A percentile compares a stretch with the other conserved stretches of the same genome.
Conservation (phyloP, 2,888 invertebrate genomes). For the Hypercompe scribonia region DNA sequence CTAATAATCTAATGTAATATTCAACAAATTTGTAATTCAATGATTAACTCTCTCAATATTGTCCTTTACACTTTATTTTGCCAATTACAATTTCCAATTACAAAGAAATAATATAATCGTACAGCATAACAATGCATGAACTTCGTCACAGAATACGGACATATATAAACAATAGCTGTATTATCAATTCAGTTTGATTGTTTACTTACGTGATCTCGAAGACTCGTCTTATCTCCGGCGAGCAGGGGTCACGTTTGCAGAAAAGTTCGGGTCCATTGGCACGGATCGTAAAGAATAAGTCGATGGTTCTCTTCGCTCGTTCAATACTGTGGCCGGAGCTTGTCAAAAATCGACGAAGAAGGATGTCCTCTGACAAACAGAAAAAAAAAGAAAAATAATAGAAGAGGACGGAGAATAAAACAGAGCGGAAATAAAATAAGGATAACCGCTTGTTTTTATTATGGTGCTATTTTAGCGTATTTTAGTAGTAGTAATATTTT, state of each 20-base stretch:
- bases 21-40: no score
- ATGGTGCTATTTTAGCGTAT: no score
- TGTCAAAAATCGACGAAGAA: slow-evolving; percentile 85
- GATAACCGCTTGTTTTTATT: no score
- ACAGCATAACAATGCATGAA: neutral
- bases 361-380: slow-evolving; percentile 84
- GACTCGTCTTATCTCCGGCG: slow-evolving; percentile 82
- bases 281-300: slow-evolving; percentile 86
- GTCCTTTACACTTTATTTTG: no score
- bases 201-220: slow-evolving; percentile 85
- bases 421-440: no score
- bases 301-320: slow-evolving; percentile 85
- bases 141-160: neutral
- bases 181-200: neutral
- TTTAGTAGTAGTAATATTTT: no score
- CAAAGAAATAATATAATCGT: neutral
- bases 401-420: neutral
- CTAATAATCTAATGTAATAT: no score
- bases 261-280: slow-evolving; percentile 88
- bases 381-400: slow-evolving; percentile 12
- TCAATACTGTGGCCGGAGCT: slow-evolving; percentile 86
- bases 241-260: slow-evolving; percentile 85
- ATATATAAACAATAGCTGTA: neutral
- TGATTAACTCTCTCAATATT: no score
- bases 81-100: no score